These are phyloP conservation scores for Tipula vernalis DNA, from an alignment of 2,888 invertebrate genomes.

Conservation along the genomic window DNA sequence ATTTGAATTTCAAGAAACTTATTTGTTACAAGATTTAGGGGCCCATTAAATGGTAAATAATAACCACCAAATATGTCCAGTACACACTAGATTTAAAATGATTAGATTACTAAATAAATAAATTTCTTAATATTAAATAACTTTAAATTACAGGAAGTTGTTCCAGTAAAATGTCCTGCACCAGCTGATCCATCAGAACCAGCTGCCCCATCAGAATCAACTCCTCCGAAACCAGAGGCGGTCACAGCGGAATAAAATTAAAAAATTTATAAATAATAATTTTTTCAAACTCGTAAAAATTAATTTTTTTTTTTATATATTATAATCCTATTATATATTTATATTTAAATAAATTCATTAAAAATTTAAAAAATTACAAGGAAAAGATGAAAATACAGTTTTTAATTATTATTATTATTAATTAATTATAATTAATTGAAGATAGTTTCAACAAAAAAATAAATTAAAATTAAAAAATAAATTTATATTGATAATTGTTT, in stretches of 20 bases:
- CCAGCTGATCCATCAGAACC: neutral
- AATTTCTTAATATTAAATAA: neutral
- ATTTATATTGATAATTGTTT: neutral
- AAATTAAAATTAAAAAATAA: neutral
- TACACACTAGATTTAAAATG: neutral
- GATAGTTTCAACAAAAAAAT: neutral
- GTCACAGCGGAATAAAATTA: neutral
- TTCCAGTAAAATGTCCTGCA: neutral
- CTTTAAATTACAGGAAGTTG: neutral
- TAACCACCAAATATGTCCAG: no score
- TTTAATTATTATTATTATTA: constrained; percentile 1
- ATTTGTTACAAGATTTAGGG: no score
- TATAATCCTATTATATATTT: constrained; percentile 4
- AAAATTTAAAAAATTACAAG: neutral
- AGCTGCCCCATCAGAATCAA: neutral
- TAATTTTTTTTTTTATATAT: neutral
- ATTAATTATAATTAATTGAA: neutral
- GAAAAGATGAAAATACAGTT: neutral
- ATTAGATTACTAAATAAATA: neutral
- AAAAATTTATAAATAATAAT: no score
- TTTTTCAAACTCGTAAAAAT: neutral
- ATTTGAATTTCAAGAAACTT: no score
- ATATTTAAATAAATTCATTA: neutral
- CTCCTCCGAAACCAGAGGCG: neutral
- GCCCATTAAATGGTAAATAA: no score